Evolutionary conservation across 2,888 invertebrate species (phyloP), one percentile per base, ranked within the genome.

Genomic region (Epistrophella euchroma): DNA sequence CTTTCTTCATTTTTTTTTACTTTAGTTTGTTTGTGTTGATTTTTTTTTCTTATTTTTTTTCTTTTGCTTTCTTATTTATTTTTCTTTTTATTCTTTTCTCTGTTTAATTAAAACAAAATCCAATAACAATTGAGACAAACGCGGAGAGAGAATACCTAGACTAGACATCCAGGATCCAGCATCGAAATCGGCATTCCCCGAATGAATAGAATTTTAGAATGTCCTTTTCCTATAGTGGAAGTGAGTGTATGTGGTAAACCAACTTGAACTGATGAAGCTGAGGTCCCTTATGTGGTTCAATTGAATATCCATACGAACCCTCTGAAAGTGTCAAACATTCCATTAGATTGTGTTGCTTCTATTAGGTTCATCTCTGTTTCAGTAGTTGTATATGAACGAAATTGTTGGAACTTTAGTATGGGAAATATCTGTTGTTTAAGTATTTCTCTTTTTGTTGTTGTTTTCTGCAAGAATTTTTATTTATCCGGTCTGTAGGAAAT

Each of bases 101-200:
- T 70, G 79, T 86, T 86, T 86, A 86, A 86, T 86, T 86, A 86
- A 86, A 86, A 81, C 85, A 86, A 86, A 86, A 86, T 86, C 85
- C 85, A 86, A 86, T 86, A 86, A 86, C 81, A 86, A 86, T 86
- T 86, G 77, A 81, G 73, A 43, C 62, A 45, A 43, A 62, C 40
- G 66, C 62, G 68, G 37, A 17, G 32, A 66, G 32, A 32, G 13
- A 7, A 32, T 17, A 45, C 11, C 13, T 6, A 55, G n/a, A 6
- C 13, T 50, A 35, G 75, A 47, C 81, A 37, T 68, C 35, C 50
- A 72, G 79, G n/a, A n/a, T 35, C 40, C 22, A 17, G 17, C 55
- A 55, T 32, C 25, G 9, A 11, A 17, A 32, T 19, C 17, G 71
- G 40, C 71, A 77, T 80, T 80, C 22, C 60, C 55, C 40, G 64